Percentiles rank a stretch among this genome's conserved stretches.
phyloP scores from a whole-genome alignment of 2,113 vertebrate genomes.

The Cephalopterus ornatus region DNA sequence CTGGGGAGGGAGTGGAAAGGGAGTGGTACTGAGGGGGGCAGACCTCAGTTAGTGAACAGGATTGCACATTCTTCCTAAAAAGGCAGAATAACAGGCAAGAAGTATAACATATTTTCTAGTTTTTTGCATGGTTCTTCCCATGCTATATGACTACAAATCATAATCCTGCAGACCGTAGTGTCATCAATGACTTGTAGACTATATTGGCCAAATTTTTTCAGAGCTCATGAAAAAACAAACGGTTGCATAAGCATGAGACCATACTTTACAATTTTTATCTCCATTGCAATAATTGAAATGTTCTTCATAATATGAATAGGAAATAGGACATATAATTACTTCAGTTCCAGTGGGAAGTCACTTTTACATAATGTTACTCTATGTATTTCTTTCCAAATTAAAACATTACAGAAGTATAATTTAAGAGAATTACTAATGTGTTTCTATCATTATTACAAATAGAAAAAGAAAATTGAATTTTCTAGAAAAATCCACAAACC shows the following conservation, averaged over 20 bases:
- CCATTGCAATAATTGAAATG: background rate
- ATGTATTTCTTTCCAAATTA: background rate
- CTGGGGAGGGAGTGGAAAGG: background rate
- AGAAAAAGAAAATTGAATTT: background rate
- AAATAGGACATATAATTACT: background rate
- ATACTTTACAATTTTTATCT: background rate
- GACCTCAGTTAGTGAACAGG: background rate
- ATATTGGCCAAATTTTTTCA: background rate
- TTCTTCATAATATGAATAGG: background rate
- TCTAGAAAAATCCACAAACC: background rate
- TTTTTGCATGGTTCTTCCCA: background rate
- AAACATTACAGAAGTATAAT: background rate
- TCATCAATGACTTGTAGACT: background rate
- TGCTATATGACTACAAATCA: background rate
- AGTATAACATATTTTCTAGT: background rate
- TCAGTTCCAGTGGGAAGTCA: background rate
- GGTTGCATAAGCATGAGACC: background rate
- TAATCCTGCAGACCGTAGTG: background rate
- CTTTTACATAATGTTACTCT: background rate
- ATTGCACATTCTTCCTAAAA: background rate
- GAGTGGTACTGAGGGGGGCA: background rate
- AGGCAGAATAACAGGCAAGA: background rate
- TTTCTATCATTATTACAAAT: background rate
- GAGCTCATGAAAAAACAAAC: background rate
- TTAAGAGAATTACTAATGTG: background rate